Conservation (phyloP, 2,797 vertebrate genomes). For the Erethizon dorsatum region DNA sequence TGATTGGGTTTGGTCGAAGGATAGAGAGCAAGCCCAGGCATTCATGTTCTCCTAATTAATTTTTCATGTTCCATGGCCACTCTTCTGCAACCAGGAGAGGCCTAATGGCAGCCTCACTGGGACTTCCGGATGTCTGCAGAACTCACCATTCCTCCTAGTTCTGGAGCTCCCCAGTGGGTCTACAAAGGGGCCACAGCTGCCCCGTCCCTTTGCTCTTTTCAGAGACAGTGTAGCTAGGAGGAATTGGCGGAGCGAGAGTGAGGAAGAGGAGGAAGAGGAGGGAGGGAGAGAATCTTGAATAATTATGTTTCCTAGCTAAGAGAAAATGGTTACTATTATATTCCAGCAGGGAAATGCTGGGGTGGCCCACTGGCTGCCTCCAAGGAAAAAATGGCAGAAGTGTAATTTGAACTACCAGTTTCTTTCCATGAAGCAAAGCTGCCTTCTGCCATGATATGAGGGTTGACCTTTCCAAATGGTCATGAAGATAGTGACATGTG, state of each 20-base stretch:
- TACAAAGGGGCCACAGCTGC: not conserved
- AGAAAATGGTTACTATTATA: not conserved
- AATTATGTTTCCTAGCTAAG: not conserved
- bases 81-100: too few relatives aligned
- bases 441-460: not conserved
- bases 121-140: not conserved
- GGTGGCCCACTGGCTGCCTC: not conserved
- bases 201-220: not conserved
- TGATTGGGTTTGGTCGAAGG: slow-evolving; percentile 52
- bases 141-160: not conserved
- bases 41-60: slow-evolving; percentile 38
- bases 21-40: not conserved
- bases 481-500: not conserved
- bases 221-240: not conserved
- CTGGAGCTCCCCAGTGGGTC: not conserved
- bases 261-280: not conserved
- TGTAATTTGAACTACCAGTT: not conserved
- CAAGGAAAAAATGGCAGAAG: not conserved
- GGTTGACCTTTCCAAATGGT: not conserved
- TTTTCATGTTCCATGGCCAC: not conserved
- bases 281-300: too few relatives aligned
- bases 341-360: not conserved
- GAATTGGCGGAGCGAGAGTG: rapidly evolving
- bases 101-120: not conserved
- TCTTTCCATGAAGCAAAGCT: not conserved